Evolutionary conservation across 1,140 invertebrate species (phyloP), one percentile per base, ranked within the genome.

Genomic region (Temnothorax curvispinosus): DNA sequence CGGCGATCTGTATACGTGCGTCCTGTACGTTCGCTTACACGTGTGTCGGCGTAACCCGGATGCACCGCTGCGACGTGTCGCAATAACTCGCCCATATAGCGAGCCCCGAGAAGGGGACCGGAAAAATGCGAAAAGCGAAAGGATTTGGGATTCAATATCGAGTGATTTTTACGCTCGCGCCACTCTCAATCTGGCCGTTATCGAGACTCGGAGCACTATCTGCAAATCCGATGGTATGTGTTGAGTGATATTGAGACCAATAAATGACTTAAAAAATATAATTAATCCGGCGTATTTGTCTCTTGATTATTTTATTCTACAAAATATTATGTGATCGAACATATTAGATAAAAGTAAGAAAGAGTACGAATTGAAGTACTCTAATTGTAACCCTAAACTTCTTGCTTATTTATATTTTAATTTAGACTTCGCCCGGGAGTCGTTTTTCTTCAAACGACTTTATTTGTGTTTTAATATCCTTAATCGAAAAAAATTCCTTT

Each of bases 71-170:
- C 75, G 13, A 64, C 15, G 56, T 60, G 27, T 78, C 41, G 27
- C 58, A 78, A 65, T 78, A 78, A 78, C 60, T 50, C 44, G 76
- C 2, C 18, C 27, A 9, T 60, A 44, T 60, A 44, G 11, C 21
- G 41, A 15, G 35, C 7, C 13, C 21, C 21, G 76, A 65, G 27
- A 50, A 35, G 6, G 27, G 41, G 9, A 35, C 13, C 11, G 75
- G 41, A 35, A 65, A 78, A 65, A 78, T 78, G 44, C 75, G 75
- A 77, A 77, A 77, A 64, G 44, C 27, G 44, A 78, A 65, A 50
- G 41, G 76, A 13, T 47, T 78, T 65, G 21, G 76, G 27, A 65
- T 65, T 78, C 76, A 65, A 78, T 78, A 78, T 32, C 58, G 58
- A 65, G 58, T 47, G 58, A 44, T 65, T 78, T 64, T 78, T 27